These are phyloP conservation scores for Pituophis catenifer DNA, from an alignment of 2,113 vertebrate genomes.

Conservation along the genomic window DNA sequence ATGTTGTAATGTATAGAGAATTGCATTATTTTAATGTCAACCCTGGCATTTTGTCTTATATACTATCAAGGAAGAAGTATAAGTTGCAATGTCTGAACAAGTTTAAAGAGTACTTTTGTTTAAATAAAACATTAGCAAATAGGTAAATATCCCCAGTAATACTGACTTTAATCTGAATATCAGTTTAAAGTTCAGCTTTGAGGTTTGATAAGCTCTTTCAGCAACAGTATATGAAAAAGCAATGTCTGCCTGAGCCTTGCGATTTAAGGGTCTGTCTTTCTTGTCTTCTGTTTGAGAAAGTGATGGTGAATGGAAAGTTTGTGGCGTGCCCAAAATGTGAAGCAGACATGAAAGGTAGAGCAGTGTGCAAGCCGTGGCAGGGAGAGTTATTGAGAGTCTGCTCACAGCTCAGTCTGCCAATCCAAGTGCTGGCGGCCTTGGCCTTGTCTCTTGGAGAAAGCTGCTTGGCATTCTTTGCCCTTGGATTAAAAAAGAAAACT, in stretches of 20 bases:
- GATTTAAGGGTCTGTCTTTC: constrained; percentile 44
- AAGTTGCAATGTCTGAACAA: not conserved
- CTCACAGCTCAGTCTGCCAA: constrained; percentile 64
- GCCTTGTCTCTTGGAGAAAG: constrained; percentile 38
- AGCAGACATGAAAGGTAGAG: constrained; percentile 56
- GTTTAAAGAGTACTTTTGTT: not conserved
- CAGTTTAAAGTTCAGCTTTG: constrained; percentile 31
- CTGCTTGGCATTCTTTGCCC: constrained; percentile 29
- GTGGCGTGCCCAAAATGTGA: constrained; percentile 57
- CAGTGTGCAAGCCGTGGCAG: constrained; percentile 28
- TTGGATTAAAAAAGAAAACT: constrained; percentile 23
- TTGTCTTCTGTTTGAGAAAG: constrained; percentile 54
- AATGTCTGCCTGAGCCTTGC: constrained; percentile 39
- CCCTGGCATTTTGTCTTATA: not conserved
- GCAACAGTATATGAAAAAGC: constrained; percentile 10
- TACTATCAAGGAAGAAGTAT: not conserved
- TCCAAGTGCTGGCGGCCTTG: constrained; percentile 45
- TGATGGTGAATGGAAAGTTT: constrained; percentile 51
- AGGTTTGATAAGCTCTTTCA: constrained; percentile 41
- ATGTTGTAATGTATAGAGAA: not conserved
- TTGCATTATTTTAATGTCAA: not conserved
- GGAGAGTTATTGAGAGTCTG: constrained; percentile 64
- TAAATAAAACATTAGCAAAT: not conserved
- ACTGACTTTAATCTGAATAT: constrained; percentile 20
- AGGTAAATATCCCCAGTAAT: not conserved